Conservation (phyloP, 2,888 invertebrate species). For the Adela reaumurella region DNA sequence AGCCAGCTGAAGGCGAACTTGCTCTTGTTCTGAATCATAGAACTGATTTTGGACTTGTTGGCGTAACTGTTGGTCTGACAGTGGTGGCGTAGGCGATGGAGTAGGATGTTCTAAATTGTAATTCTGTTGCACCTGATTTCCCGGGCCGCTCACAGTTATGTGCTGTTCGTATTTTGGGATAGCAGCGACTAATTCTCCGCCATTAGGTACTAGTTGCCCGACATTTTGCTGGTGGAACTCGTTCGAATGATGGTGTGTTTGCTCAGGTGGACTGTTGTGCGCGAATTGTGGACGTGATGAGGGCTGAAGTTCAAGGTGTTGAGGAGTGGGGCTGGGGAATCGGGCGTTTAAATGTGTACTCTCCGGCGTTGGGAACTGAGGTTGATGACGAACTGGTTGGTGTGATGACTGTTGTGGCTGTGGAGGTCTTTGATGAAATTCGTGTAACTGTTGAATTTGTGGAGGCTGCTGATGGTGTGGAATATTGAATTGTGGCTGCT, state of each 20-base stretch:
- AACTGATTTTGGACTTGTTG: conserved; percentile 29
- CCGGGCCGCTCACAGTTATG: conserved; percentile 53
- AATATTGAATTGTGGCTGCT: conserved; percentile 41
- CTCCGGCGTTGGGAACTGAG: neutral
- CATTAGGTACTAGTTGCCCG: conserved; percentile 55
- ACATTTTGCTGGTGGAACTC: conserved; percentile 20
- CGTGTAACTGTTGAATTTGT: conserved; percentile 35
- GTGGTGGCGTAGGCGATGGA: conserved; percentile 14
- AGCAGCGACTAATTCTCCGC: conserved; percentile 71
- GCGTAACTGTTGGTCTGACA: conserved; percentile 4
- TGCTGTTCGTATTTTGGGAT: conserved; percentile 80
- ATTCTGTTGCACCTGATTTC: conserved; percentile 19
- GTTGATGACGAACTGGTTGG: conserved; percentile 19
- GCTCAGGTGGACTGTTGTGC: neutral
- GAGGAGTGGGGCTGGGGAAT: neutral
- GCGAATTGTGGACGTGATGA: neutral
- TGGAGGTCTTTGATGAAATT: conserved; percentile 19
- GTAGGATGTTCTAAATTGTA: conserved; percentile 24
- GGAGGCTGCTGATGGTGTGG: conserved; percentile 30
- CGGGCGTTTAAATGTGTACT: neutral
- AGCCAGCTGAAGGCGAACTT: conserved; percentile 37
- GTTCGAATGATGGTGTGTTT: neutral
- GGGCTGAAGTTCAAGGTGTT: neutral
- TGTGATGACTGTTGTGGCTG: conserved; percentile 19
- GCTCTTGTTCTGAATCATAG: conserved; percentile 35